Percentiles rank a stretch among this genome's conserved stretches.
Evolutionary conservation across 2,888 invertebrate species (phyloP).

Genomic region (Xestia sexstrigata): DNA sequence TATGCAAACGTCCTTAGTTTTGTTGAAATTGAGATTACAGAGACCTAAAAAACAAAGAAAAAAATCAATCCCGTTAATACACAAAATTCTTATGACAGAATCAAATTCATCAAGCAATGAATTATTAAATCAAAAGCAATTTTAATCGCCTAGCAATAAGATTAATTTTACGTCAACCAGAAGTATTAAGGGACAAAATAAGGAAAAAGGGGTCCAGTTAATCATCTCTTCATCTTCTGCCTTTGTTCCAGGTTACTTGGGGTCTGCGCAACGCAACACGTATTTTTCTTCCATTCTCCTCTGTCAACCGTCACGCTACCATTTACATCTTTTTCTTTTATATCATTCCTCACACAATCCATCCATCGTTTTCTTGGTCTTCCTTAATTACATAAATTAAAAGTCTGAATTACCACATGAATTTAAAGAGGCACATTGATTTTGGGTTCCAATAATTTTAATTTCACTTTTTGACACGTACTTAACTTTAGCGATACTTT

Average conservation of each 20-base stretch:
- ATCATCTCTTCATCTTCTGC: too few relatives aligned
- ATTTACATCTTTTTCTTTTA: too few relatives aligned
- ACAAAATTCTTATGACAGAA: not conserved
- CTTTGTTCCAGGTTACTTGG: too few relatives aligned
- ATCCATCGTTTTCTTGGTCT: not conserved
- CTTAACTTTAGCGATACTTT: constrained; percentile 11
- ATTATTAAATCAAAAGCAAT: not conserved
- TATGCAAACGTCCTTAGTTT: constrained; percentile 4
- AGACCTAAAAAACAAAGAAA: constrained; percentile 56
- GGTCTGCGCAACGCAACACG: too few relatives aligned
- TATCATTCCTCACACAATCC: too few relatives aligned
- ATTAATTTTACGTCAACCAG: not conserved
- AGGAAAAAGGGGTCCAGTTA: not conserved
- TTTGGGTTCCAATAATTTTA: not conserved
- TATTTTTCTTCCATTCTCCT: too few relatives aligned
- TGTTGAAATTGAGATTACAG: constrained; percentile 45
- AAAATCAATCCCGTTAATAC: not conserved
- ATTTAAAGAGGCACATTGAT: not conserved
- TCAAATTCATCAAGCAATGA: not conserved
- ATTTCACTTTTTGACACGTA: not conserved
- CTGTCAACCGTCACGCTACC: too few relatives aligned
- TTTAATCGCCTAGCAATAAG: not conserved
- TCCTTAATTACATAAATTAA: not conserved
- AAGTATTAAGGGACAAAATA: not conserved
- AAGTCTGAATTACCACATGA: constrained; percentile 40